Conservation (phyloP, 2,888 invertebrate genomes). For the Pemphredon lugubris region DNA sequence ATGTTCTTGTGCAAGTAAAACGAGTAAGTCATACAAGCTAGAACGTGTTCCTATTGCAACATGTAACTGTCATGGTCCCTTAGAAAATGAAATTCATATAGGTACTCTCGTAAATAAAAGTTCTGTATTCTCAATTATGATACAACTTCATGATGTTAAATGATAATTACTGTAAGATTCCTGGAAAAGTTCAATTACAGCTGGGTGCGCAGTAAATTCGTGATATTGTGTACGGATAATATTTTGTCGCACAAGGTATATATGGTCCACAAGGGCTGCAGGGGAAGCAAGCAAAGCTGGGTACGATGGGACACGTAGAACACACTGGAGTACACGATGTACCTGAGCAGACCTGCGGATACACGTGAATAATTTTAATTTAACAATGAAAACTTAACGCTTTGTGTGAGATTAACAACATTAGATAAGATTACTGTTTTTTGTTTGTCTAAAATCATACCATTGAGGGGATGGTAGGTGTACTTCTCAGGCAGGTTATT, state of each 20-base stretch:
- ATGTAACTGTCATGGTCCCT: conserved; percentile 31
- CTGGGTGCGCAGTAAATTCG: conserved; percentile 11
- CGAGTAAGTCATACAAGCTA: no score
- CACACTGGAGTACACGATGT: background rate
- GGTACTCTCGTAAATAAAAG: background rate
- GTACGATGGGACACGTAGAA: background rate
- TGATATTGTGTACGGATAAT: conserved; percentile 26
- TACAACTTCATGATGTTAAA: no score
- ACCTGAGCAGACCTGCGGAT: background rate
- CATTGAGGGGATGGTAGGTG: background rate
- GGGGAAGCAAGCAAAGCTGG: conserved; percentile 15
- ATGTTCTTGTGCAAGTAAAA: background rate
- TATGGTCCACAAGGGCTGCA: conserved; percentile 18
- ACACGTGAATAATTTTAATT: background rate
- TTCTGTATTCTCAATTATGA: no score
- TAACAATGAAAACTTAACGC: no score
- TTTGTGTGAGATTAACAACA: no score
- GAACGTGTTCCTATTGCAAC: background rate
- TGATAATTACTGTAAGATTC: conserved; percentile 34
- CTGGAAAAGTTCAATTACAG: no score
- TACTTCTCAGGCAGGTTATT: background rate
- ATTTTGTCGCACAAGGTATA: conserved; percentile 23
- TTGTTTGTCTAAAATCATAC: background rate
- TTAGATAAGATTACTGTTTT: background rate
- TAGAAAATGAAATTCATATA: conserved; percentile 11